Conservation (phyloP, 2,113 vertebrate species). For the Oenanthe oenanthe region DNA sequence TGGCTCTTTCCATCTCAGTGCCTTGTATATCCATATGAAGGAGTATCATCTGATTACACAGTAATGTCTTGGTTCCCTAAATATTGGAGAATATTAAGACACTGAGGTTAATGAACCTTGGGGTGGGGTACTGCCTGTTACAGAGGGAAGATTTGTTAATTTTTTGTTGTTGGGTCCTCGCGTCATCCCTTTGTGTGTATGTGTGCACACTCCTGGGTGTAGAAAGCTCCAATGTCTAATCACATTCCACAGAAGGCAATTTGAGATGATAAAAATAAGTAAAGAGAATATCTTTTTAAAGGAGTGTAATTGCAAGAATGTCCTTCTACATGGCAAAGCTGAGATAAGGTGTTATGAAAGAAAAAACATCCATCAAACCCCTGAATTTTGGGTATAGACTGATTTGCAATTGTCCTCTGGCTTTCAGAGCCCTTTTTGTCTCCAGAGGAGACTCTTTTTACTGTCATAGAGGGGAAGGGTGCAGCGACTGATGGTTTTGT, state of each 20-base stretch:
- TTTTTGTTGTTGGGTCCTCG: background rate
- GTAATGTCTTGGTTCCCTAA: background rate
- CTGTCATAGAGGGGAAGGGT: background rate
- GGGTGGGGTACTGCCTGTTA: background rate
- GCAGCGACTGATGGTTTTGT: background rate
- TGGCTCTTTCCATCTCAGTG: background rate
- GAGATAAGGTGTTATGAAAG: background rate
- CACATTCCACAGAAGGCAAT: background rate
- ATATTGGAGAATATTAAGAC: background rate
- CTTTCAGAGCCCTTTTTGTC: background rate
- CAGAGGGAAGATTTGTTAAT: background rate
- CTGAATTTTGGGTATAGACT: background rate
- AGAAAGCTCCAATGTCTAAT: background rate
- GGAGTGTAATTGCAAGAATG: background rate
- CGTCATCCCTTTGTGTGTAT: background rate
- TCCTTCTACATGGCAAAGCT: background rate
- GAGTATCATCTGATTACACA: background rate
- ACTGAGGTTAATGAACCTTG: background rate
- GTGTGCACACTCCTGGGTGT: background rate
- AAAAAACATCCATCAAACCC: background rate
- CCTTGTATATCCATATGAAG: accelerated
- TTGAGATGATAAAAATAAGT: background rate
- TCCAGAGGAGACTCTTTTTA: background rate
- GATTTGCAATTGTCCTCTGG: background rate
- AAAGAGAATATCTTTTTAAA: no score